phyloP scores from a whole-genome alignment of 2,113 vertebrate species.

The Steatornis caripensis region DNA sequence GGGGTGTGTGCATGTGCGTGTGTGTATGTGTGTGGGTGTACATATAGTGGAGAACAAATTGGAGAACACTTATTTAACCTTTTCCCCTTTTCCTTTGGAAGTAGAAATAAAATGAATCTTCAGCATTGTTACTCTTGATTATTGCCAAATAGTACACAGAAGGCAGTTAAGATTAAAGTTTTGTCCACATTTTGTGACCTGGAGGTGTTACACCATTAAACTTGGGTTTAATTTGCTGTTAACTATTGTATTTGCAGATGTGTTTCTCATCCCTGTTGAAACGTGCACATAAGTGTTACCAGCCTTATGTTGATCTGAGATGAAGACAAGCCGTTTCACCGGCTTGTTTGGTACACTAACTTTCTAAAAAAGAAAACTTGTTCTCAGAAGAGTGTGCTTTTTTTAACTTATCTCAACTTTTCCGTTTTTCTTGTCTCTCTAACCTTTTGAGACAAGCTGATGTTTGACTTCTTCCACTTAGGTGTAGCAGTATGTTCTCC shows the following conservation, averaged over 20 bases:
- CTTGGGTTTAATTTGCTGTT: constrained; percentile 64
- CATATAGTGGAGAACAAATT: constrained; percentile 76
- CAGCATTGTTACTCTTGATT: constrained; percentile 64
- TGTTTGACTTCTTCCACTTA: constrained; percentile 3
- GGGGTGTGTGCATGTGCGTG: constrained; percentile 67
- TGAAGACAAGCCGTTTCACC: not conserved
- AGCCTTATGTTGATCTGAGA: not conserved
- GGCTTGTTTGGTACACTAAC: not conserved
- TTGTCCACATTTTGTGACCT: constrained; percentile 41
- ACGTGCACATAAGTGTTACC: not conserved
- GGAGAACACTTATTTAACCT: constrained; percentile 79
- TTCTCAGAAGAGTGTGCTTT: not conserved
- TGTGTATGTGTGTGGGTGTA: constrained; percentile 71
- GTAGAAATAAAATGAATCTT: constrained; percentile 84
- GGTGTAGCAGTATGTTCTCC: constrained; percentile 51
- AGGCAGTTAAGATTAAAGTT: constrained; percentile 17
- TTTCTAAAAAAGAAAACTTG: not conserved
- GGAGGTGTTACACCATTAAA: constrained; percentile 32
- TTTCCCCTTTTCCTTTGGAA: constrained; percentile 69
- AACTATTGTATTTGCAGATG: constrained; percentile 43
- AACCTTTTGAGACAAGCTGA: not conserved
- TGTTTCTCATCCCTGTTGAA: constrained; percentile 41
- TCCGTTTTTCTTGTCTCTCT: not conserved
- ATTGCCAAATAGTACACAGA: constrained; percentile 40
- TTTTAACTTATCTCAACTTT: not conserved